These are phyloP conservation scores for Hybognathus amarus DNA, from an alignment of 2,797 vertebrate species.

Conservation along the genomic window DNA sequence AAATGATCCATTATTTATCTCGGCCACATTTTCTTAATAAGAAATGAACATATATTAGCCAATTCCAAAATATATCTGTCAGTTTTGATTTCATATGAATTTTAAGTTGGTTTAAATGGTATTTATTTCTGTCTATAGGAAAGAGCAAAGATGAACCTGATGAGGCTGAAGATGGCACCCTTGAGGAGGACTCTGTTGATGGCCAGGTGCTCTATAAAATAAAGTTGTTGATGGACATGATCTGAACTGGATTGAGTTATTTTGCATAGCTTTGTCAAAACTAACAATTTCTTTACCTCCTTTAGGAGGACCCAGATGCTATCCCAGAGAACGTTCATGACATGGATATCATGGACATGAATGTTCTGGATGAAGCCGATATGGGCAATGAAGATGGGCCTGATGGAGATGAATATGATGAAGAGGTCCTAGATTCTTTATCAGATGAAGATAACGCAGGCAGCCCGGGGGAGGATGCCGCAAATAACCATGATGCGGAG, in stretches of 20 bases:
- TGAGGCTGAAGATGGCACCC: conserved; percentile 82
- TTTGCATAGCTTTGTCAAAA: neutral
- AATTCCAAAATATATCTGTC: no score
- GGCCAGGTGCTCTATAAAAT: conserved; percentile 78
- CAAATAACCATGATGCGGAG: conserved; percentile 60
- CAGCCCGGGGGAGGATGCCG: conserved; percentile 14
- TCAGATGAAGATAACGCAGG: conserved; percentile 70
- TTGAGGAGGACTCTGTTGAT: conserved; percentile 89
- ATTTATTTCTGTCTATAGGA: conserved; percentile 70
- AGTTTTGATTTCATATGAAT: neutral
- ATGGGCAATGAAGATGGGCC: conserved; percentile 81
- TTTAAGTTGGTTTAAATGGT: neutral
- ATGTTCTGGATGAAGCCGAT: conserved; percentile 85
- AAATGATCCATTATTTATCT: no score
- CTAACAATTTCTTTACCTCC: neutral
- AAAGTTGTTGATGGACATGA: neutral
- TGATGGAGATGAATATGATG: conserved; percentile 79
- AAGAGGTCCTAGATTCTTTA: conserved; percentile 74
- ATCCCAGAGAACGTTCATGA: conserved; percentile 85
- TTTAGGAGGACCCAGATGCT: conserved; percentile 83
- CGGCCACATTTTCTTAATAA: no score
- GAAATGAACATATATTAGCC: no score
- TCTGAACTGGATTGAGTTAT: neutral
- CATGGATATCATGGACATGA: conserved; percentile 90
- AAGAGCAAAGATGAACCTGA: conserved; percentile 80